Base-by-base conservation (phyloP, 2,888 invertebrate species). In the Gryllus longicercus region DNA sequence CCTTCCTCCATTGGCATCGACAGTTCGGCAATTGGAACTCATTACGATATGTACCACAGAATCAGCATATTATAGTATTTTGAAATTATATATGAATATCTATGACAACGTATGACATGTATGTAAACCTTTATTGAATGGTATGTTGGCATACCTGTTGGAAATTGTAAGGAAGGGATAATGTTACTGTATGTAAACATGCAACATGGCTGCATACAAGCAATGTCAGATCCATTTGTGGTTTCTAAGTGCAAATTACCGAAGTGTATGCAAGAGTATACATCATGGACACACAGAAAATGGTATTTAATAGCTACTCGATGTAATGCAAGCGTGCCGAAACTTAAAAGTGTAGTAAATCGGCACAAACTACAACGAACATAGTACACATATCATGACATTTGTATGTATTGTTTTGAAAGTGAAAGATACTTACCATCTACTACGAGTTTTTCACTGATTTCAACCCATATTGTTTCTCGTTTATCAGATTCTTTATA, bases 41-140 rank as follows among this genome's bases (percentile, higher is more conserved):
- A 38, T 38, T 38, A 38, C 38, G 38, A 38, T 38, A 38, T 38
- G 38, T 38, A 38, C 38, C 5, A 38, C 38, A 38, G 38, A 38
- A 38, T 38, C 38, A 38, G 38, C 38, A 38, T 38, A 38, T 38
- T 18, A 63, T 18, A 63, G 63, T 16, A 63, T 63, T 63, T 63
- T 14, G 63, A 63, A 63, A 63, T n/a, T 18, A 63, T n/a, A 63
- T 63, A 63, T 63, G 63, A 14, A 63, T 63, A 63, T 63, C 14
- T 63, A 63, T 63, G 63, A 63, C 63, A 63, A 63, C 63, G 63
- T 63, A 63, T 63, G 63, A 63, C 63, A 63, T 63, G 63, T 63
- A 63, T 63, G 63, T 63, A 63, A 63, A 63, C 63, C 63, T 63
- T 63, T 63, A 63, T 63, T 63, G 63, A 63, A 63, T 63, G 63